Evolutionary conservation across 2,888 invertebrate species (phyloP).

Genomic region (Scaptomyza caliginosa): DNA sequence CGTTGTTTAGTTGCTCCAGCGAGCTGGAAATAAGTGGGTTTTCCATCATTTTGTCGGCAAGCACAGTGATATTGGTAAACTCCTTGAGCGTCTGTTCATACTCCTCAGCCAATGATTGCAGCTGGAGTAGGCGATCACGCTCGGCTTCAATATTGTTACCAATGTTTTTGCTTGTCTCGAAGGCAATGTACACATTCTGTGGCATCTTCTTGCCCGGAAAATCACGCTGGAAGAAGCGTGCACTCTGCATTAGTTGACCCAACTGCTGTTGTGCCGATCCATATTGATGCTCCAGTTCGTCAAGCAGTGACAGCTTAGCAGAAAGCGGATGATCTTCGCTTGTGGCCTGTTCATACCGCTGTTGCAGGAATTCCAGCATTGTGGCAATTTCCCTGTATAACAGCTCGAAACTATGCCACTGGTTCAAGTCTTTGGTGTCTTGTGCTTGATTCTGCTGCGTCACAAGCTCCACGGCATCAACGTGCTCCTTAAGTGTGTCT

Average conservation of each 20-base stretch:
- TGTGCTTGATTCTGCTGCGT: slow-evolving; percentile 86
- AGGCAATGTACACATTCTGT: slow-evolving; percentile 87
- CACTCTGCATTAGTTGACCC: slow-evolving; percentile 87
- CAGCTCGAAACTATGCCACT: slow-evolving; percentile 89
- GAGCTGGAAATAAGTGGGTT: slow-evolving; percentile 90
- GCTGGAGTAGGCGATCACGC: slow-evolving; percentile 90
- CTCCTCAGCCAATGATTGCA: slow-evolving; percentile 91
- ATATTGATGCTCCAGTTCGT: slow-evolving; percentile 89
- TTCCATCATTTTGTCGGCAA: slow-evolving; percentile 92
- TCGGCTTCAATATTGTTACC: slow-evolving; percentile 89
- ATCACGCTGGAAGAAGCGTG: slow-evolving; percentile 87
- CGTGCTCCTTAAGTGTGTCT: slow-evolving; percentile 87
- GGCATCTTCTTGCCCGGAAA: slow-evolving; percentile 89
- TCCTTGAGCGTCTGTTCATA: slow-evolving; percentile 95
- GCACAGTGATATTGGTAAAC: slow-evolving; percentile 92
- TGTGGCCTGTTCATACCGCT: slow-evolving; percentile 73
- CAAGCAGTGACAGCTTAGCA: slow-evolving; percentile 88
- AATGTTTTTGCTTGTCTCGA: slow-evolving; percentile 88
- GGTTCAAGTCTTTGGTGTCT: slow-evolving; percentile 86
- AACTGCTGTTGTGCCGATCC: slow-evolving; percentile 87
- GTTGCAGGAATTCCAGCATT: slow-evolving; percentile 74
- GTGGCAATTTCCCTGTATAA: slow-evolving; percentile 85
- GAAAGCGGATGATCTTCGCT: slow-evolving; percentile 87
- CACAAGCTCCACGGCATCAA: slow-evolving; percentile 88
- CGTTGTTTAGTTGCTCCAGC: slow-evolving; percentile 92